These are phyloP conservation scores for Diuraphis noxia DNA, from an alignment of 1,140 invertebrate species.

Conservation along the genomic window DNA sequence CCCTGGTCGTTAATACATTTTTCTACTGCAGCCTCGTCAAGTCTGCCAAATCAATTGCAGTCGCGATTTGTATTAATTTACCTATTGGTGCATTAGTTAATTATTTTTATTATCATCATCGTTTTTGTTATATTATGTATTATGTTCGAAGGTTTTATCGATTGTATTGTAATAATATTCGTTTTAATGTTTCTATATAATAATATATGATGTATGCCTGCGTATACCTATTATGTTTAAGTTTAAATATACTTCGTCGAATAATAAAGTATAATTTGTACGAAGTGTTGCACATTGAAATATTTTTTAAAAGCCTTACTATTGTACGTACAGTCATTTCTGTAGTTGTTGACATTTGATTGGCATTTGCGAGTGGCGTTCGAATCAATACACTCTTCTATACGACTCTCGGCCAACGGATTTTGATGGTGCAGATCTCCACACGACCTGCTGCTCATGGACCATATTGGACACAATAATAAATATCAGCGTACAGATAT, in stretches of 20 bases:
- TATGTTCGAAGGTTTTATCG: not conserved
- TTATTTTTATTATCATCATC: not conserved
- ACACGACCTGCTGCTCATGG: not conserved
- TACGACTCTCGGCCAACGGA: not conserved
- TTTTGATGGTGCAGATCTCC: not conserved
- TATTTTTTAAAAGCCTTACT: not conserved
- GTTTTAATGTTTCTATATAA: not conserved
- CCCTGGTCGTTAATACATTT: not conserved
- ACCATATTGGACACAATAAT: not conserved
- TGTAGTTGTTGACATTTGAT: not conserved
- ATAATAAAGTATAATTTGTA: not conserved
- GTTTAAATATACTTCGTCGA: not conserved
- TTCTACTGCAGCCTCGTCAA: not conserved
- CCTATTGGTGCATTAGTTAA: not conserved
- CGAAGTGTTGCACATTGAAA: not conserved
- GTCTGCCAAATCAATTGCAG: not conserved
- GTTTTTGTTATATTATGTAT: not conserved
- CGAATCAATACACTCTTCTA: not conserved
- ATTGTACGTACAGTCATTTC: not conserved
- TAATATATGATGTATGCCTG: not conserved
- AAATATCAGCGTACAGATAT: not conserved
- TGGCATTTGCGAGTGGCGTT: not conserved
- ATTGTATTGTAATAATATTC: not conserved
- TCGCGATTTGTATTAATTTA: not conserved
- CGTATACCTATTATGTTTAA: not conserved